Evolutionary conservation across 2,888 invertebrate genomes (phyloP).

Genomic region (Hydraecia micacea): DNA sequence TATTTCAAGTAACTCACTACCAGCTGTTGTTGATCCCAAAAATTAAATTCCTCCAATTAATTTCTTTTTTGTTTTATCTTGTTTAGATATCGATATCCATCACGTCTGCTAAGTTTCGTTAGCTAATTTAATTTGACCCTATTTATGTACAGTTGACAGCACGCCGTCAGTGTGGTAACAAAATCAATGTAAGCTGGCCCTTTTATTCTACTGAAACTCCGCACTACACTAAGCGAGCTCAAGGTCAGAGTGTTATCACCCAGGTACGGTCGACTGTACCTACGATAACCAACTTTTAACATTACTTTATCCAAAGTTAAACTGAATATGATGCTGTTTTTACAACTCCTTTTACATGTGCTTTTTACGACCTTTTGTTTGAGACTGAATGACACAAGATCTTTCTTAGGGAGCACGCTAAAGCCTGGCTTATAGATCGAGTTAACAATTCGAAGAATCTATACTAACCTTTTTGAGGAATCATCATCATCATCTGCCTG

Average conservation of each 20-base stretch:
- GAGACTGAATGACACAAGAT: neutral
- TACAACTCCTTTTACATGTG: slow-evolving; percentile 25
- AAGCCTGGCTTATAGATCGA: neutral
- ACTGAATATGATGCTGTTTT: slow-evolving; percentile 16
- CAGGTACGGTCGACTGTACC: neutral
- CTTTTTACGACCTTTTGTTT: slow-evolving; percentile 33
- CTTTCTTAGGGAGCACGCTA: neutral
- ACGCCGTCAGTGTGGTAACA: neutral
- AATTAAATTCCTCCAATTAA: too few relatives aligned
- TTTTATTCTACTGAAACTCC: neutral
- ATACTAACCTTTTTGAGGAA: neutral
- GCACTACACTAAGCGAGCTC: neutral
- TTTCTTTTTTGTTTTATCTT: too few relatives aligned
- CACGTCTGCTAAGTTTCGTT: too few relatives aligned
- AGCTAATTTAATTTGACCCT: too few relatives aligned
- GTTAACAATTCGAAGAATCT: slow-evolving; percentile 1
- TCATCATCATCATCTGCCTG: too few relatives aligned
- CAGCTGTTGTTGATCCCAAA: too few relatives aligned
- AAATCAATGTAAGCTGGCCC: neutral
- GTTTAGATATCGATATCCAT: too few relatives aligned
- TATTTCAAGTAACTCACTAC: too few relatives aligned
- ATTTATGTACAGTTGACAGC: neutral
- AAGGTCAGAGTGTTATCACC: neutral
- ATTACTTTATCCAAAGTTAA: slow-evolving; percentile 16
- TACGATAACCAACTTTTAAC: neutral